Conservation (phyloP, 2,888 invertebrate genomes). For the Monopis laevigella region DNA sequence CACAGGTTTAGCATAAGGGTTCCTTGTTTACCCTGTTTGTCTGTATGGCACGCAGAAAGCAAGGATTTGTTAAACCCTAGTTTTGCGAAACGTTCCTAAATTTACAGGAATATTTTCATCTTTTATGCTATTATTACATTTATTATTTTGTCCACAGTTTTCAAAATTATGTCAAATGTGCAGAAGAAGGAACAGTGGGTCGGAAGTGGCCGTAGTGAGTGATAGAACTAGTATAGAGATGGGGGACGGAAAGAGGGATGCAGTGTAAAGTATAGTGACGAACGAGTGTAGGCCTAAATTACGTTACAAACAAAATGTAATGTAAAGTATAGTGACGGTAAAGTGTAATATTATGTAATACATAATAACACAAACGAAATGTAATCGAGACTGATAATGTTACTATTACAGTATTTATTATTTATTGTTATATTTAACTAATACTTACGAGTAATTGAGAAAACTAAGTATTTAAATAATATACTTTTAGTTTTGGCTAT, state of each 20-base stretch:
- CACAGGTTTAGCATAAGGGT: too few species aligned
- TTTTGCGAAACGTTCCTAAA: too few species aligned
- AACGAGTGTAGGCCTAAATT: not conserved
- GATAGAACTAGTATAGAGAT: constrained; percentile 50
- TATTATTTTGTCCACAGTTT: constrained; percentile 30
- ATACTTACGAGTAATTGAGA: too few species aligned
- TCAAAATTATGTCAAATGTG: constrained; percentile 44
- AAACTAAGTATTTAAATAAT: too few species aligned
- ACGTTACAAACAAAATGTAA: not conserved
- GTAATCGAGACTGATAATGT: constrained; percentile 48
- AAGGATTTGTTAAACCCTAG: too few species aligned
- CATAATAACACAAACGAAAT: not conserved
- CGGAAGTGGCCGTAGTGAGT: constrained; percentile 57
- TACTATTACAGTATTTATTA: constrained; percentile 52
- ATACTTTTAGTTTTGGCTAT: too few species aligned
- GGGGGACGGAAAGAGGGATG: constrained; percentile 46
- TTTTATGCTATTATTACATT: not conserved
- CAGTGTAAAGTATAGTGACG: constrained; percentile 28
- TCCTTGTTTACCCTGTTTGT: too few species aligned
- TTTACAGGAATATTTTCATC: too few species aligned
- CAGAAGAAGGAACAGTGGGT: constrained; percentile 47
- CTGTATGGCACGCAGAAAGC: too few species aligned
- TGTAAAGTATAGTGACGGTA: not conserved
- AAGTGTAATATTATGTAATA: not conserved
- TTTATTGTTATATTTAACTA: too few species aligned